Conservation (phyloP, 2,888 invertebrate genomes). For the Melinopterus prodromus region DNA sequence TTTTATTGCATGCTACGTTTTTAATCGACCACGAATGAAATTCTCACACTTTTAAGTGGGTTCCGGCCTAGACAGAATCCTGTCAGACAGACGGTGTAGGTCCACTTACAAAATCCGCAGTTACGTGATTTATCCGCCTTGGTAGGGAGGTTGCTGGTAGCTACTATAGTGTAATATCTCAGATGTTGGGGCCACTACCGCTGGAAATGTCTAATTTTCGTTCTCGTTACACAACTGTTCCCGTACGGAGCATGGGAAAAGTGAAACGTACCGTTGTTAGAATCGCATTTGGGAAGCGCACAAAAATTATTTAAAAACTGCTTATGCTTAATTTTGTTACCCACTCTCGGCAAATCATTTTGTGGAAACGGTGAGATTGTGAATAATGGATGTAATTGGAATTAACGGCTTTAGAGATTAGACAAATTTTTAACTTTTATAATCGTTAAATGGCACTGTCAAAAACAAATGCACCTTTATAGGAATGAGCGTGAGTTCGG, state of each 20-base stretch:
- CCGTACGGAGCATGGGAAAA: background rate
- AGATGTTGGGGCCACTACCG: background rate
- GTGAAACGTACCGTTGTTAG: conserved; percentile 5
- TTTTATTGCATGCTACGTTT: background rate
- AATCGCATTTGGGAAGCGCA: conserved; percentile 6
- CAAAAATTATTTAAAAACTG: background rate
- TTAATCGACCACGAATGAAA: background rate
- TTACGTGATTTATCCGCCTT: conserved; percentile 21
- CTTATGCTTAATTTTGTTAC: background rate
- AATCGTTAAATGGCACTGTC: no score
- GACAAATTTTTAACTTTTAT: background rate
- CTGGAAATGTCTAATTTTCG: conserved; percentile 13
- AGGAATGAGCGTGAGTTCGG: no score
- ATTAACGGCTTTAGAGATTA: background rate
- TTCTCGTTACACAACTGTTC: conserved; percentile 15
- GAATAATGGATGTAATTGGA: background rate
- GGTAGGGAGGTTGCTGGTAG: background rate
- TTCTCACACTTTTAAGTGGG: conserved; percentile 16
- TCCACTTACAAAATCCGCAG: conserved; percentile 19
- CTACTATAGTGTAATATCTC: conserved; percentile 13
- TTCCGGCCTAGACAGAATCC: conserved; percentile 9
- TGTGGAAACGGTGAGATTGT: background rate
- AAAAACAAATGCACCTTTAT: no score
- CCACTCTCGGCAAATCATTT: background rate
- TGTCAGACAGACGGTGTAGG: background rate